Evolutionary conservation across 2,888 invertebrate genomes (phyloP).

Genomic region (Polylopha cassiicola): DNA sequence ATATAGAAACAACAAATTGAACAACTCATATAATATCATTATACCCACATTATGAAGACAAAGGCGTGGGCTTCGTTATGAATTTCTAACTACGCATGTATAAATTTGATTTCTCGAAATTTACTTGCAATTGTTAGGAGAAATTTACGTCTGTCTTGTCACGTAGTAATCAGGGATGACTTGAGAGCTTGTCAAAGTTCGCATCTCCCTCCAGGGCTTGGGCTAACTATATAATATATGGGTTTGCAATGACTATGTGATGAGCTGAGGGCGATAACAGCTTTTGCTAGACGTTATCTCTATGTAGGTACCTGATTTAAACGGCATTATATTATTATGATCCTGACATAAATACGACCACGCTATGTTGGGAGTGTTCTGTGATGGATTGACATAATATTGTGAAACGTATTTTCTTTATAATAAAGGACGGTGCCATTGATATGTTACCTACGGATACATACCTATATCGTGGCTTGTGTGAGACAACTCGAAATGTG

Average conservation of each 20-base stretch:
- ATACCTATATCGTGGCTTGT: no score
- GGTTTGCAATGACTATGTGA: slow-evolving; percentile 14
- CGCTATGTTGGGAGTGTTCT: no score
- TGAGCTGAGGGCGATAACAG: slow-evolving; percentile 5
- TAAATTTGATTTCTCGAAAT: slow-evolving; percentile 17
- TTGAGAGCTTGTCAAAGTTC: slow-evolving; percentile 22
- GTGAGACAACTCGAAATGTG: no score
- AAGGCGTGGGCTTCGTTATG: slow-evolving; percentile 15
- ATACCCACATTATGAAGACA: slow-evolving; percentile 14
- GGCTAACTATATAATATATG: slow-evolving; percentile 1
- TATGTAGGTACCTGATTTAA: neutral
- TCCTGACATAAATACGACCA: neutral
- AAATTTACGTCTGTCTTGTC: slow-evolving; percentile 18
- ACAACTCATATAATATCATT: slow-evolving; percentile 22
- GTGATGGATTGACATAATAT: no score
- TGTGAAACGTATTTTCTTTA: no score
- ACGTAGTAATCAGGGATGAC: slow-evolving; percentile 22
- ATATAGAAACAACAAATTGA: slow-evolving; percentile 8
- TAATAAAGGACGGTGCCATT: no score
- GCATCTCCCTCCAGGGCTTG: slow-evolving; percentile 10
- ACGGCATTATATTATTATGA: neutral
- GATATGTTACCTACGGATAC: no score
- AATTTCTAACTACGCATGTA: slow-evolving; percentile 19
- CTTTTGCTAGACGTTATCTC: neutral
- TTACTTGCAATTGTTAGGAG: slow-evolving; percentile 20